A percentile compares a stretch with the other conserved stretches of the same genome.
Evolutionary conservation across 2,797 vertebrate species (phyloP).

Genomic region (Linurgus olivaceus): DNA sequence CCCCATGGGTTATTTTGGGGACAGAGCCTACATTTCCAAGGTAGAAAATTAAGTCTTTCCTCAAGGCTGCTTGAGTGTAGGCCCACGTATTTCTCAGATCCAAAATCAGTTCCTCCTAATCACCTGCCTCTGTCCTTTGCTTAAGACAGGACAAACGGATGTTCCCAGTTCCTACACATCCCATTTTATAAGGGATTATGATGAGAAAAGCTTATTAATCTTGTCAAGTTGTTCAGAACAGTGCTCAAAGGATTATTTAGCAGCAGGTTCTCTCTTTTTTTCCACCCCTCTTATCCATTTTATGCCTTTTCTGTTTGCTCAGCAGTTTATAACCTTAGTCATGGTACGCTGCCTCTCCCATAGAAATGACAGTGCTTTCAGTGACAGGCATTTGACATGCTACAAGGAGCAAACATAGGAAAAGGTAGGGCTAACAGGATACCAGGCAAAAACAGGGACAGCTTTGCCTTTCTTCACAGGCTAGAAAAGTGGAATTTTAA

Average conservation of each 20-base stretch:
- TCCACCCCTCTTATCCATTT: neutral
- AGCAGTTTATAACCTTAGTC: constrained; percentile 33
- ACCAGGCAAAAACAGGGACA: neutral
- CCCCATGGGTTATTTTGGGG: neutral
- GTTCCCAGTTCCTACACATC: neutral
- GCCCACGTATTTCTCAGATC: neutral
- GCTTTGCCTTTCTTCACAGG: neutral
- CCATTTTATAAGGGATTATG: neutral
- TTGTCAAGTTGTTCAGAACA: constrained; percentile 7
- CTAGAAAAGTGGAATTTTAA: neutral
- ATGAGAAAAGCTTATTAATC: constrained; percentile 41
- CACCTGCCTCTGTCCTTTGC: neutral
- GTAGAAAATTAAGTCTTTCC: neutral
- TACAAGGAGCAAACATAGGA: neutral
- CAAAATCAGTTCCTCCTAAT: neutral
- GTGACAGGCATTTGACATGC: neutral
- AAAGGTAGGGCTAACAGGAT: neutral
- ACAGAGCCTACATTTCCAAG: neutral
- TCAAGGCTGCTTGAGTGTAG: neutral
- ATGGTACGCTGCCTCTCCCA: neutral
- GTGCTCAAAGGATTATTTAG: constrained; percentile 3
- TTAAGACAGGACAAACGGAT: neutral
- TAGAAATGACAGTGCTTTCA: neutral
- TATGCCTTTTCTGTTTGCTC: constrained; percentile 14
- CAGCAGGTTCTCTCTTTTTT: neutral